Base-by-base conservation (phyloP, 2,888 invertebrate species). In the Hydrotaea diabolus region DNA sequence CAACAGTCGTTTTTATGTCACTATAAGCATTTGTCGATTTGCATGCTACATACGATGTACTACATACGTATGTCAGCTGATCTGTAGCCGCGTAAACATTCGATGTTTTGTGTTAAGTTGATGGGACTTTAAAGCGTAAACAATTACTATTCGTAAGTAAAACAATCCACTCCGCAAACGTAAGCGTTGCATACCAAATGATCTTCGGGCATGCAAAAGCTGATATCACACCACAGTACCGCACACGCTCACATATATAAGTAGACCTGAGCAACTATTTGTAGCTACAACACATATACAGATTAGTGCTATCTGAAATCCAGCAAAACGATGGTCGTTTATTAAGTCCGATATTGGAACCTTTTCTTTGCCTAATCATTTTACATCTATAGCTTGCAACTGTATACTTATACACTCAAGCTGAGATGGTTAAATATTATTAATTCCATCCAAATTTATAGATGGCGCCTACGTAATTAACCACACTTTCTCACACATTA, bases 121-220 rank as follows among this genome's bases (percentile, higher is more conserved):
- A 59, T 73, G 76, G 7, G 76, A 66, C 59, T 73, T 76, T 53
- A 76, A 76, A 57, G 59, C 23, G 69, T 15, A 64, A 59, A 43
- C 53, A 76, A 77, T 81, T 72, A 64, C 62, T 31, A 31, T 31
- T 15, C 62, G 62, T 62, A 77, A 55, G n/a, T 23, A 26, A 59
- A 23, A 11, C 15, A 59, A 23, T 23, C 62, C 31, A 62, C n/a
- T 49, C 4, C 15, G 23, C 71, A 79, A 78, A 64, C 46, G 19
- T 66, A 64, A 64, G 31, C 64, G 55, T 72, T 76, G 81, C 46
- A 77, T 77, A 55, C 31, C 49, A 64, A 62, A 72, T 72, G 62
- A 62, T 53, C 39, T 39, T 71, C 39, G 71, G 59, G 49, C 62
- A 75, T 49, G 69, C 49, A 49, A 77, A 21, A 59, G 39, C 19